Evolutionary conservation across 2,888 invertebrate species (phyloP).

Genomic region (Diploptera punctata): DNA sequence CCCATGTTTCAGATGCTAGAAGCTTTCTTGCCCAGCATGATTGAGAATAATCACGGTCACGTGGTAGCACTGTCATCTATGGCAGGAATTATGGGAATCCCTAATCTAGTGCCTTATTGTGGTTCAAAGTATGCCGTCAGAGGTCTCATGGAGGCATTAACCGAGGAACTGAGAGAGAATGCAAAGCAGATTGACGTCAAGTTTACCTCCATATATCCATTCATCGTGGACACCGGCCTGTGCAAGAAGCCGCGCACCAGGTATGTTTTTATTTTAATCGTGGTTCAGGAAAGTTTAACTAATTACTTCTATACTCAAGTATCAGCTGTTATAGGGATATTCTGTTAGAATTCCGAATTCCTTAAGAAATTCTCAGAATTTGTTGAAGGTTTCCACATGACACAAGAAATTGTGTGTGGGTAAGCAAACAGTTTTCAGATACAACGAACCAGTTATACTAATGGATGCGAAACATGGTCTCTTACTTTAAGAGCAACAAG

Average conservation of each 20-base stretch:
- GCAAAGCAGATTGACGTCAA: slow-evolving; percentile 62
- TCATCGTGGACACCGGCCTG: slow-evolving; percentile 86
- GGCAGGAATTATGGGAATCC: slow-evolving; percentile 54
- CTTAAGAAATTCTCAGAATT: no score
- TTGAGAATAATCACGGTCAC: slow-evolving; percentile 53
- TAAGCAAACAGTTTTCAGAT: no score
- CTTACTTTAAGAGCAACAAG: no score
- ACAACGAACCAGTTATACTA: no score
- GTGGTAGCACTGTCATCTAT: slow-evolving; percentile 56
- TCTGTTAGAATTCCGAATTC: no score
- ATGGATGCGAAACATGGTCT: no score
- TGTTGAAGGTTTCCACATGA: no score
- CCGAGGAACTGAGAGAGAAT: slow-evolving; percentile 74
- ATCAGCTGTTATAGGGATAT: no score
- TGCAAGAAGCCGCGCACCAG: slow-evolving; percentile 54
- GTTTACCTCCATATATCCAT: slow-evolving; percentile 85
- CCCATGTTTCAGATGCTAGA: slow-evolving; percentile 52
- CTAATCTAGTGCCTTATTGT: slow-evolving; percentile 56
- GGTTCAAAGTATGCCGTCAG: slow-evolving; percentile 58
- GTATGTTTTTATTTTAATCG: no score
- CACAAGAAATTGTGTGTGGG: no score
- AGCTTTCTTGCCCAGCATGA: slow-evolving; percentile 56
- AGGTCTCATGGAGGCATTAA: slow-evolving; percentile 78
- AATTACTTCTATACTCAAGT: no score
- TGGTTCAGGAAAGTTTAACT: no score